Conservation (phyloP, 2,888 invertebrate genomes). For the Pelosia muscerda region DNA sequence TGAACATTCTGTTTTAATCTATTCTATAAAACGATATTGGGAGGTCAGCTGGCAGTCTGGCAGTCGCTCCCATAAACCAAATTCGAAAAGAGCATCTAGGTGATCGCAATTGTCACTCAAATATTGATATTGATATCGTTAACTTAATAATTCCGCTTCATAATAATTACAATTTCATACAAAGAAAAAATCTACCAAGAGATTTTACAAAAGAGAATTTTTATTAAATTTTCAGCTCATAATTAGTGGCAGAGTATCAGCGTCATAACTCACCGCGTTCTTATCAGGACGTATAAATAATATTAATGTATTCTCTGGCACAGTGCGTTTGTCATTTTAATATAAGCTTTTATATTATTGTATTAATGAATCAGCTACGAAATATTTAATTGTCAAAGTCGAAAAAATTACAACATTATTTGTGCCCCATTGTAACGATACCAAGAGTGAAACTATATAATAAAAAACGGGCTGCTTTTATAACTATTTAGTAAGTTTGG, state of each 20-base stretch:
- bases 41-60: no score
- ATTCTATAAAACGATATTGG: no score
- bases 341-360: constrained; percentile 12
- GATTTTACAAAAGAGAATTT: constrained; percentile 12
- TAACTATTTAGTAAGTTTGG: no score
- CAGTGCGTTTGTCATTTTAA: constrained; percentile 24
- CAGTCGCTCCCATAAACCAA: neutral
- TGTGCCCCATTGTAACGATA: neutral
- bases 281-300: constrained; percentile 45
- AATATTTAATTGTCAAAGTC: neutral
- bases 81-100: neutral
- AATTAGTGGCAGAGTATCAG: constrained; percentile 29
- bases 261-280: constrained; percentile 31
- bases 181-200: neutral
- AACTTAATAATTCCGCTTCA: neutral
- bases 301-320: constrained; percentile 29
- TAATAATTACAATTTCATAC: neutral
- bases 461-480: no score
- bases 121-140: neutral
- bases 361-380: neutral
- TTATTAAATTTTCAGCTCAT: constrained; percentile 41
- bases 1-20: no score
- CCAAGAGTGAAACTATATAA: no score
- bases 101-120: neutral
- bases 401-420: neutral